phyloP scores from a whole-genome alignment of 2,113 vertebrate species.

The Calidris pugnax region DNA sequence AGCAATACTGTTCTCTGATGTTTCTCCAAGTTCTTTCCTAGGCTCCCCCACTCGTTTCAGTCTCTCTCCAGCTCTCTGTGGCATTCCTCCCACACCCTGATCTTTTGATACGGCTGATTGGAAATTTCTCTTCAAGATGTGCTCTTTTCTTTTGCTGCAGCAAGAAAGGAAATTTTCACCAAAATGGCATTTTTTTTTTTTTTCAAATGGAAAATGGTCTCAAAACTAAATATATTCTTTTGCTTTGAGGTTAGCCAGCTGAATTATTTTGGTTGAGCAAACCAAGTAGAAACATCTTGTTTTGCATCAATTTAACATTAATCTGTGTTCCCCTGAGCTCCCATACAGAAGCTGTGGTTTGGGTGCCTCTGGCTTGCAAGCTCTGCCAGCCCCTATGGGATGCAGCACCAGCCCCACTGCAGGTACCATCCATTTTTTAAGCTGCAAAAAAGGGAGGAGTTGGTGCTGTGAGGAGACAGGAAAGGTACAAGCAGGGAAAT shows the following conservation, averaged over 20 bases:
- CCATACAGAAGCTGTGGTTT: neutral
- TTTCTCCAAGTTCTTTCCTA: neutral
- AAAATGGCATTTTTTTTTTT: neutral
- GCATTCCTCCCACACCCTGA: constrained; percentile 40
- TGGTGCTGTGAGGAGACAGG: neutral
- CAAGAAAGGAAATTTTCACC: neutral
- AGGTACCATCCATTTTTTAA: neutral
- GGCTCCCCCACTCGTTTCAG: constrained; percentile 32
- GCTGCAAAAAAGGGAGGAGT: neutral
- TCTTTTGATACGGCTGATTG: constrained; percentile 23
- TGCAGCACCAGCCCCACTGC: neutral
- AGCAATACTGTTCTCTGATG: neutral
- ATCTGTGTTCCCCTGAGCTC: neutral
- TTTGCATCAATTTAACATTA: neutral
- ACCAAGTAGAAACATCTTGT: neutral
- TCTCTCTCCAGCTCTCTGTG: neutral
- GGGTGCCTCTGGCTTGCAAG: neutral
- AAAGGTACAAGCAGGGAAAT: neutral
- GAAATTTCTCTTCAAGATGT: constrained; percentile 30
- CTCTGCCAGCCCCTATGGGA: neutral
- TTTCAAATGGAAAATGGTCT: neutral
- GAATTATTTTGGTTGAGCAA: neutral
- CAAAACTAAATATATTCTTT: neutral
- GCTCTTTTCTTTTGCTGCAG: neutral
- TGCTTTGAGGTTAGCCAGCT: neutral